Evolutionary conservation across 2,113 vertebrate species (phyloP).

Genomic region (Henicopernis longicauda): DNA sequence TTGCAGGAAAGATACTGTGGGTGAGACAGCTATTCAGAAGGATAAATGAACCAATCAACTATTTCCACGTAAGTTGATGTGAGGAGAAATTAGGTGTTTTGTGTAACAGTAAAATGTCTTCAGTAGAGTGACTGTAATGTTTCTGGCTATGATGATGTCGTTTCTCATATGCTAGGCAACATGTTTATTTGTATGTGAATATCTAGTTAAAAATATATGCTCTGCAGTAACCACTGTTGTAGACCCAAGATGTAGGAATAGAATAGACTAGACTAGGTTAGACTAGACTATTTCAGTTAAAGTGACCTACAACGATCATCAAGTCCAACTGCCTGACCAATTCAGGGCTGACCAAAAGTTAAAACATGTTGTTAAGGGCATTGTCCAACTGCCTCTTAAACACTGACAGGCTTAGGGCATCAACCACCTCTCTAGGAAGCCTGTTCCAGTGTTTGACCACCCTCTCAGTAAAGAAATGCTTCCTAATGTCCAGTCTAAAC

Average conservation of each 20-base stretch:
- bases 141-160: neutral
- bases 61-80: slow-evolving; percentile 75
- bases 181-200: neutral
- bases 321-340: neutral
- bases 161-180: neutral
- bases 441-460: neutral
- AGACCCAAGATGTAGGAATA: neutral
- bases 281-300: neutral
- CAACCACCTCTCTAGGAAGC: neutral
- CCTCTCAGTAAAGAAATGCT: neutral
- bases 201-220: neutral
- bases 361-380: neutral
- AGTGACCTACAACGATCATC: neutral
- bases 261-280: neutral
- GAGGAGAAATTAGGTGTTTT: neutral
- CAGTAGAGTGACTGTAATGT: neutral
- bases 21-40: slow-evolving; percentile 78
- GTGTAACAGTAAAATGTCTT: neutral
- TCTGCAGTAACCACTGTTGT: neutral
- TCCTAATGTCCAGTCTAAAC: neutral
- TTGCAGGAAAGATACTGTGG: slow-evolving; percentile 83
- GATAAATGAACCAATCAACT: slow-evolving; percentile 79
- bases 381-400: neutral
- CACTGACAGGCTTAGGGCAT: neutral
- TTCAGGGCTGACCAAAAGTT: neutral